Evolutionary conservation across 2,113 vertebrate genomes (phyloP), one percentile per base, ranked within the genome.

Genomic region (Beaufortia kweichowensis): DNA sequence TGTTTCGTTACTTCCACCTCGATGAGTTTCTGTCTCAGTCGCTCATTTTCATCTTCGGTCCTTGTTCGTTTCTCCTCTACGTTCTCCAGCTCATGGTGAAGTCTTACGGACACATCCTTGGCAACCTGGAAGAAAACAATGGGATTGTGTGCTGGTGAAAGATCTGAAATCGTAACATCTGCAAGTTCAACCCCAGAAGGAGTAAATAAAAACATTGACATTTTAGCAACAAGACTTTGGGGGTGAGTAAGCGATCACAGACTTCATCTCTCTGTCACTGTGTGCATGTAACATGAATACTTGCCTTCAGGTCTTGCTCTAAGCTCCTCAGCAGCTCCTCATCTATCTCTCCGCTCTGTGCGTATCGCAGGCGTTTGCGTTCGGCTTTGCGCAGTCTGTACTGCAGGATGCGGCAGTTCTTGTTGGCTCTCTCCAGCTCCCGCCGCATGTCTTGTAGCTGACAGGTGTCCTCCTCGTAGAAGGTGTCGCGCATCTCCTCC

Each of bases 401-500:
- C 88, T 99, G 97, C 79, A 99, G 93, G 86, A 99, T 99, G 84
- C 97, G 93, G 86, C 96, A 99, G 92, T 98, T 99, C 88, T 99
- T 99, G 91, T 98, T 97, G 86, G 96, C 96, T 76, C 97, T 87
- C 88, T 99, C 97, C 84, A 99, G 90, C 78, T 99, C 96, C 1
- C 96, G 94, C 82, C 96, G 94, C 95, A 98, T 96, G 80, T 99
- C 97, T 88, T 98, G 96, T 78, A 99, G 94, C 87, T 98, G 96
- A 81, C 96, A 98, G 39, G 96, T 97, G 68, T 99, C 97, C 65
- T 99, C 97, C 79, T 99, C 97, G 31, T 96, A 98, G 92, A 98
- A 99, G 29, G 94, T 96, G 91, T 99, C 97, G 62, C 96, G 94
- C 96, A 99, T 98, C 89, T 99, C 97, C 0, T 99, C 97, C 96